Evolutionary conservation across 2,113 vertebrate genomes (phyloP), one percentile per base, ranked within the genome.

Genomic region (Sphaerodactylus townsendi): DNA sequence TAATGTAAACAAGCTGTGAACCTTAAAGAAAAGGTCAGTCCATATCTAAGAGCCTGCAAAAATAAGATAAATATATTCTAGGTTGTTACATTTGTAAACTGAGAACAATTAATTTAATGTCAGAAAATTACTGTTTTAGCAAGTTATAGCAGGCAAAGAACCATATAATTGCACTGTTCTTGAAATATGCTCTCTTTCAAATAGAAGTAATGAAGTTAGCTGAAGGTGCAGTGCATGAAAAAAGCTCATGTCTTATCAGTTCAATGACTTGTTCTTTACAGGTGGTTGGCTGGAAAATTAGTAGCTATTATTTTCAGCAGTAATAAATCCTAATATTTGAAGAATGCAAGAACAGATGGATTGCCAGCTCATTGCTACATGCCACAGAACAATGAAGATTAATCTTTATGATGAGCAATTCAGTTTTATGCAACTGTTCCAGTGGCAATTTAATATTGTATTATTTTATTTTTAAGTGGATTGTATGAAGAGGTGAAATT

Each of bases 271-370:
- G 66, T 70, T 91, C 87, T 92, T 92, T 93, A 88, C 84, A 95
- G 85, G 81, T 92, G 82, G 69, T 80, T 92, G 85, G 73, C 33
- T 91, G 65, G 69, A 89, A 95, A 95, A 95, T 91, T 91, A 94
- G 44, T 48, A 89, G 30, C 69, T 90, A 83, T 76, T 91, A 88
- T 91, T 91, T 93, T 92, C 86, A 86, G 11, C 85, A 56, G 75
- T 78, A 91, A 94, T 93, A 94, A 93, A 93, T 92, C 76, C 79
- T 94, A 91, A 90, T 94, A 93, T 93, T 94, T 95, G 88, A 91
- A 89, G 86, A 95, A 91, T 92, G 76, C 3, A 62, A 90, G 85
- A 88, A 46, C 77, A 92, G 86, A 90, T 87, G 79, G 79, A 94
- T 92, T 93, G 74, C 46, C 78, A 92, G 73, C 93, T 90, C 85